Evolutionary conservation across 2,888 invertebrate genomes (phyloP).

Genomic region (Coronaproctus castanopsis): DNA sequence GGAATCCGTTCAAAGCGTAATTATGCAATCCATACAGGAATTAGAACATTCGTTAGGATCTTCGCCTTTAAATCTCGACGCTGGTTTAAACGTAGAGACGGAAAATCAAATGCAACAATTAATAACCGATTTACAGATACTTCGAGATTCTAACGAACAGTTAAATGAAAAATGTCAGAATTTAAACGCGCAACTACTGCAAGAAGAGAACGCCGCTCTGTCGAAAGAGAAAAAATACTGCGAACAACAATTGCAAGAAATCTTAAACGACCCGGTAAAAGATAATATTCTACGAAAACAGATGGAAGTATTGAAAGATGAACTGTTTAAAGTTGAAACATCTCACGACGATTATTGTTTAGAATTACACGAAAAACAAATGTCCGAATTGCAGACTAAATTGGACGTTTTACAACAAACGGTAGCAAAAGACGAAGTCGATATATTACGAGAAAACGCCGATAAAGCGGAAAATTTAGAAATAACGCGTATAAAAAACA

Average conservation of each 20-base stretch:
- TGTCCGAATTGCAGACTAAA: slow-evolving; percentile 51
- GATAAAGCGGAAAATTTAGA: slow-evolving; percentile 73
- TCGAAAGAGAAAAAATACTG: slow-evolving; percentile 52
- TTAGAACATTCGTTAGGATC: slow-evolving; percentile 43
- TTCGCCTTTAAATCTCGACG: slow-evolving; percentile 17
- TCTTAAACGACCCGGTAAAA: slow-evolving; percentile 39
- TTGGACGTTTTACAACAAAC: slow-evolving; percentile 59
- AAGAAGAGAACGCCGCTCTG: slow-evolving; percentile 63
- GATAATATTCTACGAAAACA: slow-evolving; percentile 42
- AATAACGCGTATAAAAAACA: slow-evolving; percentile 72
- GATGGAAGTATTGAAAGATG: slow-evolving; percentile 66
- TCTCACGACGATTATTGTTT: slow-evolving; percentile 64
- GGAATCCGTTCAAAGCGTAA: slow-evolving; percentile 70
- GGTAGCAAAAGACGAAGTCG: slow-evolving; percentile 80
- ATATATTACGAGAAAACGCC: slow-evolving; percentile 71
- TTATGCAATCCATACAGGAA: slow-evolving; percentile 85
- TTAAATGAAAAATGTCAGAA: slow-evolving; percentile 73
- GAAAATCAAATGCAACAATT: slow-evolving; percentile 35
- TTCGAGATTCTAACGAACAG: slow-evolving; percentile 61
- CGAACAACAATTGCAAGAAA: slow-evolving; percentile 38
- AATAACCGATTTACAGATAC: slow-evolving; percentile 43
- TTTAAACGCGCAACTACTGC: slow-evolving; percentile 56
- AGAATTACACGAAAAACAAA: slow-evolving; percentile 59
- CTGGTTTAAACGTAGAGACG: slow-evolving; percentile 16
- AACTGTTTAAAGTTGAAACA: slow-evolving; percentile 67